phyloP scores from a whole-genome alignment of 2,797 vertebrate species.

The Rhincodon typus region DNA sequence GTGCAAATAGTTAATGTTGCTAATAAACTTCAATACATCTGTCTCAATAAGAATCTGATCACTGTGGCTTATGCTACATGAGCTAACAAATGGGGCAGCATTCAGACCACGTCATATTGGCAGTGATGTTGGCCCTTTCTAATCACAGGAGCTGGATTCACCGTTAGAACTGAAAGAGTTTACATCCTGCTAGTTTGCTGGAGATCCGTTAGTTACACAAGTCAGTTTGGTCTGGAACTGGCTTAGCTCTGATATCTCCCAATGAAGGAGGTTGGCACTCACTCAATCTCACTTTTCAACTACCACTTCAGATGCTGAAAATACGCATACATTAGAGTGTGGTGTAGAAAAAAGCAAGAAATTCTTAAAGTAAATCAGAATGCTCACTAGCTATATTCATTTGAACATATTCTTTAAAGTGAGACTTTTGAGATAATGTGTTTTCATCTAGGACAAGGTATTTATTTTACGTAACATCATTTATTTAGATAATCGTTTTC shows the following conservation, averaged over 20 bases:
- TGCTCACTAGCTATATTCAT: neutral
- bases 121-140: too few relatives aligned
- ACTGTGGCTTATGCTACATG: too few relatives aligned
- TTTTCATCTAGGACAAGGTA: neutral
- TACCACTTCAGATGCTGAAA: too few relatives aligned
- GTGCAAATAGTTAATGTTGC: too few relatives aligned
- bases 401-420: neutral
- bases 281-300: neutral
- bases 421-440: neutral
- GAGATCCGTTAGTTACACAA: neutral
- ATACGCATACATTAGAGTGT: too few relatives aligned
- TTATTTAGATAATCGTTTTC: neutral
- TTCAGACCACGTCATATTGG: too few relatives aligned
- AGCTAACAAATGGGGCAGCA: too few relatives aligned
- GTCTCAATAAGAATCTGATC: too few relatives aligned
- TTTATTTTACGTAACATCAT: neutral
- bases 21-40: too few relatives aligned
- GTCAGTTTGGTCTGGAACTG: neutral
- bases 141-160: neutral
- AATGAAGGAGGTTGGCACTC: neutral
- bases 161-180: neutral
- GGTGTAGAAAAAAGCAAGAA: neutral
- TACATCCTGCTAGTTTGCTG: neutral
- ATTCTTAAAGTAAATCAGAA: neutral
- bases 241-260: neutral